Evolutionary conservation across 2,888 invertebrate species (phyloP).

Genomic region (Amphimallon solstitiale): DNA sequence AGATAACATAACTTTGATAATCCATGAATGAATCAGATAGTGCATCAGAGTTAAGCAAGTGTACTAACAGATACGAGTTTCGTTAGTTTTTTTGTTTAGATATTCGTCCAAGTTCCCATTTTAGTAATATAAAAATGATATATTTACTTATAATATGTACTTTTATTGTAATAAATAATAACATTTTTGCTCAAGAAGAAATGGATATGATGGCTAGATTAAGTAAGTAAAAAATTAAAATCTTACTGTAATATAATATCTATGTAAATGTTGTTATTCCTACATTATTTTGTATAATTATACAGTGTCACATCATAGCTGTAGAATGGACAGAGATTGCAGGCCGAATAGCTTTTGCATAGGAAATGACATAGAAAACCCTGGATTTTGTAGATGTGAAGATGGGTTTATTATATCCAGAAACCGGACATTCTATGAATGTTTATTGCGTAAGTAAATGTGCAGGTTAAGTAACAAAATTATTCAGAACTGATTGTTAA

Average conservation of each 20-base stretch:
- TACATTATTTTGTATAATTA: slow-evolving; percentile 17
- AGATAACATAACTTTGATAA: slow-evolving; percentile 4
- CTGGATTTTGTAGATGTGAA: slow-evolving; percentile 61
- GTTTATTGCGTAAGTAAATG: slow-evolving; percentile 61
- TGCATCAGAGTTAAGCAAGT: not conserved
- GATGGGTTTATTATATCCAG: slow-evolving; percentile 58
- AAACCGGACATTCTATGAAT: slow-evolving; percentile 60
- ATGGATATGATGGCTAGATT: slow-evolving; percentile 13
- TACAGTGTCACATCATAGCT: slow-evolving; percentile 47
- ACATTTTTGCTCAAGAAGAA: not conserved
- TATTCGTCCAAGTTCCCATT: not conserved
- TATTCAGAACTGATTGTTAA: not conserved
- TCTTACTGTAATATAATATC: not conserved
- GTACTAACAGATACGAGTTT: not conserved
- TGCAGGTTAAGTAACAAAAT: too few relatives aligned
- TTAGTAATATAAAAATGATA: not conserved
- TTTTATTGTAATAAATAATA: too few relatives aligned
- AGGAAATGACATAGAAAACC: slow-evolving; percentile 52
- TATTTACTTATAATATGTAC: too few relatives aligned
- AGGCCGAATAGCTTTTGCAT: slow-evolving; percentile 57
- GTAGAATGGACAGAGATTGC: slow-evolving; percentile 55
- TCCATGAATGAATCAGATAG: not conserved
- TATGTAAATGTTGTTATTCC: not conserved
- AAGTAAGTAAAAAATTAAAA: slow-evolving; percentile 16
- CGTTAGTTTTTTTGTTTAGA: not conserved